phyloP scores from a whole-genome alignment of 2,113 vertebrate genomes.

The Bucco capensis region DNA sequence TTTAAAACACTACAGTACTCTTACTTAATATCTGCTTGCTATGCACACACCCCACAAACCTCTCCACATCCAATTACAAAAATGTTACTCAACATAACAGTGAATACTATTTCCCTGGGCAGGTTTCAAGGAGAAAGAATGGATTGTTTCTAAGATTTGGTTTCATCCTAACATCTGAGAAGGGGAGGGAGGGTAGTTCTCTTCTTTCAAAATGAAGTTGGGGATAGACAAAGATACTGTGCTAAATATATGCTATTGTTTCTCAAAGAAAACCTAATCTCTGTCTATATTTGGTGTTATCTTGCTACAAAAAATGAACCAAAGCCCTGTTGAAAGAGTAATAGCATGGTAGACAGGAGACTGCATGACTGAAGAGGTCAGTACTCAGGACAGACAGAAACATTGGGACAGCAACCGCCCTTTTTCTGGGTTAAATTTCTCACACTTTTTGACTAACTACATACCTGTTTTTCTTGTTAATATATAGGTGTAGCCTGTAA shows the following conservation, averaged over 20 bases:
- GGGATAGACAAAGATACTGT: background rate
- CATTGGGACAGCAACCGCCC: background rate
- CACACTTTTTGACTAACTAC: background rate
- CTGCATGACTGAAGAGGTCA: background rate
- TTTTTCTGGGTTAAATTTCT: background rate
- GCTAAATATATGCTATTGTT: background rate
- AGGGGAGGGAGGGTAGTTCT: background rate
- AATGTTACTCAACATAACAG: background rate
- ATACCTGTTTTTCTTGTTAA: background rate
- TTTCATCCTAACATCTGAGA: background rate
- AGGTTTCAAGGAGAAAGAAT: background rate
- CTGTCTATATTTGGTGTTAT: background rate
- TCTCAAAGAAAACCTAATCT: background rate
- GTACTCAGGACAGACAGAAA: background rate
- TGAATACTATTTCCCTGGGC: background rate
- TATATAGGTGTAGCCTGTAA: background rate
- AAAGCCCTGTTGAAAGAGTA: background rate
- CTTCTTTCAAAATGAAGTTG: background rate
- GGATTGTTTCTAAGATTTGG: background rate
- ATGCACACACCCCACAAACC: background rate
- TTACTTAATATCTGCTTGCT: background rate
- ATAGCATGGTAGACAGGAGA: background rate
- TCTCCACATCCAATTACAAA: background rate
- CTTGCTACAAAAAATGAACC: background rate
- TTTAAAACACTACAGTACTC: conserved; percentile 1